A percentile compares a stretch with the other conserved stretches of the same genome.
phyloP scores from a whole-genome alignment of 1,140 invertebrate species.

The Drosophila funebris region DNA sequence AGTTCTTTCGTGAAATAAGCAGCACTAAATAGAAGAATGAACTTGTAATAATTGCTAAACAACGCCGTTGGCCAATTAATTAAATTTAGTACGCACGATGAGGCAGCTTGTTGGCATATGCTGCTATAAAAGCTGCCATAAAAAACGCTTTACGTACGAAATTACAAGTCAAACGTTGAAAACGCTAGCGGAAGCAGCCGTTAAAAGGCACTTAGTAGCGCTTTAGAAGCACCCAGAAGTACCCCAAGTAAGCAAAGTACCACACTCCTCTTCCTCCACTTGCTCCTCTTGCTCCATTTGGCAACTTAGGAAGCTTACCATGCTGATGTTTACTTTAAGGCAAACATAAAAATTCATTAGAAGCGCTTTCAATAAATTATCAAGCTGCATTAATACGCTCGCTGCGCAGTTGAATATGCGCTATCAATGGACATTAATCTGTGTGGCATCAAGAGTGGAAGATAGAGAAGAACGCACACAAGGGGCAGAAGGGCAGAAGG shows the following conservation, averaged over 20 bases:
- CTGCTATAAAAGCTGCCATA: conserved; percentile 61
- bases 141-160: conserved; percentile 49
- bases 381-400: conserved; percentile 65
- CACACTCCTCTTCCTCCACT: neutral
- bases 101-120: conserved; percentile 58
- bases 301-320: neutral
- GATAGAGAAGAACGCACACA: neutral
- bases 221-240: conserved; percentile 28
- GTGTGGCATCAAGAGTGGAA: neutral
- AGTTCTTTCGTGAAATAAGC: neutral
- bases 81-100: conserved; percentile 68
- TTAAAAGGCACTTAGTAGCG: conserved; percentile 61
- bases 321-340: conserved; percentile 31
- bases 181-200: conserved; percentile 45
- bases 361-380: conserved; percentile 77
- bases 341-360: conserved; percentile 65
- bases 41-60: conserved; percentile 65
- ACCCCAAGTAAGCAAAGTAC: conserved; percentile 1
- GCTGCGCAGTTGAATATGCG: conserved; percentile 70
- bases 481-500: neutral
- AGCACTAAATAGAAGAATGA: neutral
- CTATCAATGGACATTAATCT: conserved; percentile 77
- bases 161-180: conserved; percentile 43
- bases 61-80: conserved; percentile 69
- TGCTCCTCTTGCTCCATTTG: neutral